Conservation (phyloP, 37 sponge, comb jelly and placozoan species). For the Haliclona indistincta region DNA sequence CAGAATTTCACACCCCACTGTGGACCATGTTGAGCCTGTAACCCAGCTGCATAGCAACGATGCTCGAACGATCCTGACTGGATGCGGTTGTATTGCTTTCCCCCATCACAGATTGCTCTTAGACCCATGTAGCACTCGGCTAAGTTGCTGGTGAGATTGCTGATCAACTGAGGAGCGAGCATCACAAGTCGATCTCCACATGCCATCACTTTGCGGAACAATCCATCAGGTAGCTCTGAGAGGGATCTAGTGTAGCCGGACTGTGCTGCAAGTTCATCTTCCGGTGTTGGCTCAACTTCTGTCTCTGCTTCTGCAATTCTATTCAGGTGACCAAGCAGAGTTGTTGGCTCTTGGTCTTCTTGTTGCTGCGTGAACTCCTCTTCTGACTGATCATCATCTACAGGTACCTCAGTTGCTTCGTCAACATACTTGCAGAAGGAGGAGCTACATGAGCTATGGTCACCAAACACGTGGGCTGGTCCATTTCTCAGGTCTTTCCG, state of each 20-base stretch:
- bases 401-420: no score
- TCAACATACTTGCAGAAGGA: no score
- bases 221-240: no score
- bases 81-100: slow-evolving; percentile 8
- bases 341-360: no score
- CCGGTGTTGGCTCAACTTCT: neutral
- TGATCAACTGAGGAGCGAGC: no score
- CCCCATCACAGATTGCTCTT: slow-evolving; percentile 18
- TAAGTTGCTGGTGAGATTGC: slow-evolving; percentile 3
- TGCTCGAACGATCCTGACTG: slow-evolving; percentile 26
- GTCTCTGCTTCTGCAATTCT: neutral
- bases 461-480: slow-evolving; percentile 34
- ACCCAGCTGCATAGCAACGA: slow-evolving; percentile 15
- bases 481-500: slow-evolving; percentile 31
- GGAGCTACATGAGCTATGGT: slow-evolving; percentile 34
- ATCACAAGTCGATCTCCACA: no score
- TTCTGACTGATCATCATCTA: no score
- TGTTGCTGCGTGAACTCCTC: no score
- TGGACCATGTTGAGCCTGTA: neutral
- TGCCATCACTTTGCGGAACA: no score
- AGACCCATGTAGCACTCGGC: slow-evolving; percentile 13
- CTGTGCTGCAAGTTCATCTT: slow-evolving; percentile 2
- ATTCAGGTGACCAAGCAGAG: neutral
- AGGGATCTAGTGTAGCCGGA: slow-evolving; percentile 5
- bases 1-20: neutral